A percentile compares a stretch with the other conserved stretches of the same genome.
phyloP scores from a whole-genome alignment of 2,797 vertebrate genomes.

The Ctenosaura bakeri region DNA sequence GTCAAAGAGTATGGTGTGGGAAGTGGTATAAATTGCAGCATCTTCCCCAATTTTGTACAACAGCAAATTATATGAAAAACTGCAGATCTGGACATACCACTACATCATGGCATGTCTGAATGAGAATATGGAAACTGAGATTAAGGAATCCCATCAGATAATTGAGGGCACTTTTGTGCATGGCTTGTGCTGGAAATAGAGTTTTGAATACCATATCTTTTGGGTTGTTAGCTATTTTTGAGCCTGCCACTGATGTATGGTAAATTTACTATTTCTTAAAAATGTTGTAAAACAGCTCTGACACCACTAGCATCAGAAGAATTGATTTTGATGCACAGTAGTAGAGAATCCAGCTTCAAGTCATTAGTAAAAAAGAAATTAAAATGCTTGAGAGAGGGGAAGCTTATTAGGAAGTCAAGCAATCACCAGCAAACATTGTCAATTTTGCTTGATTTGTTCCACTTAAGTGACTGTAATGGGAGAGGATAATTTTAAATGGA shows the following conservation, averaged over 20 bases:
- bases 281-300: slow-evolving; percentile 5
- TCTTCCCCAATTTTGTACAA: neutral
- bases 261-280: slow-evolving; percentile 9
- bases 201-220: neutral
- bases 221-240: neutral
- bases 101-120: neutral
- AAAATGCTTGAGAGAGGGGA: slow-evolving; percentile 72
- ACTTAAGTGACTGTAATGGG: slow-evolving; percentile 76
- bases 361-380: slow-evolving; percentile 75
- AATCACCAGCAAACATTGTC: slow-evolving; percentile 76
- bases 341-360: slow-evolving; percentile 64
- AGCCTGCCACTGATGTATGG: neutral
- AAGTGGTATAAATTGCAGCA: neutral
- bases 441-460: slow-evolving; percentile 75
- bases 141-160: neutral
- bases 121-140: neutral
- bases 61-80: neutral
- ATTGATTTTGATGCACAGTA: neutral
- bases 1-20: neutral
- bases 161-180: neutral
- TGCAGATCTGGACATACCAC: neutral
- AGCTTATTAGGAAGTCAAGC: slow-evolving; percentile 75
- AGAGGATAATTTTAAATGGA: slow-evolving; percentile 75
- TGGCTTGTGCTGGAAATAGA: neutral
- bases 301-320: neutral